A percentile compares a stretch with the other conserved stretches of the same genome.
Evolutionary conservation across 2,888 invertebrate genomes (phyloP).

Genomic region (Amphimallon solstitiale): DNA sequence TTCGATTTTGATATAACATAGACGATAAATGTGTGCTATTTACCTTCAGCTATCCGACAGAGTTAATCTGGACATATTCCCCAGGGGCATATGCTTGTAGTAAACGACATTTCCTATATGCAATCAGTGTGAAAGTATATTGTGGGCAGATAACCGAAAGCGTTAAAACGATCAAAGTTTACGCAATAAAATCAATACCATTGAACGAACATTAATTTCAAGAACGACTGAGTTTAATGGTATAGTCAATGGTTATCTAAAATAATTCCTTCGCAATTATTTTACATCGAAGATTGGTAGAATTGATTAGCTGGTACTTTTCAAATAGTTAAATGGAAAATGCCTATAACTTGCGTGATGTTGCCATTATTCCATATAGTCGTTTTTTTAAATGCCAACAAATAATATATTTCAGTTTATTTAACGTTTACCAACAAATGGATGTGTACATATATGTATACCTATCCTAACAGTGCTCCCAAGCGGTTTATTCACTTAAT

Average conservation of each 20-base stretch:
- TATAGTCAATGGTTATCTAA: neutral
- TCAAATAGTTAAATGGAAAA: no score
- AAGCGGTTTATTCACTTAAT: no score
- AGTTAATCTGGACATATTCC: constrained; percentile 2
- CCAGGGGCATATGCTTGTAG: constrained; percentile 6
- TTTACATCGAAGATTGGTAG: neutral
- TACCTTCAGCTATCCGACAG: constrained; percentile 7
- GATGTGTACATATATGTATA: no score
- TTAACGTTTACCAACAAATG: no score
- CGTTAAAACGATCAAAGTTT: constrained; percentile 6
- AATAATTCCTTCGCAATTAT: neutral
- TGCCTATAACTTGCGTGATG: no score
- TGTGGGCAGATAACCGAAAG: constrained; percentile 19
- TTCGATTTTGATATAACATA: constrained; percentile 7
- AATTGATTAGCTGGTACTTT: no score
- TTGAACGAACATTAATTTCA: neutral
- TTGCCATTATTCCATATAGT: no score
- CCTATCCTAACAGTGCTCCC: no score
- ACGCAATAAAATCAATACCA: constrained; percentile 22
- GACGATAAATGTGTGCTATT: constrained; percentile 6
- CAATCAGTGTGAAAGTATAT: constrained; percentile 30
- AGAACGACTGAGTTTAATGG: neutral
- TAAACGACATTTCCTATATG: constrained; percentile 19
- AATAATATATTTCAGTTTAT: no score
- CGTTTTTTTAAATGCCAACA: no score